Conservation (phyloP, 2,113 vertebrate species). For the Cathartes aura region DNA sequence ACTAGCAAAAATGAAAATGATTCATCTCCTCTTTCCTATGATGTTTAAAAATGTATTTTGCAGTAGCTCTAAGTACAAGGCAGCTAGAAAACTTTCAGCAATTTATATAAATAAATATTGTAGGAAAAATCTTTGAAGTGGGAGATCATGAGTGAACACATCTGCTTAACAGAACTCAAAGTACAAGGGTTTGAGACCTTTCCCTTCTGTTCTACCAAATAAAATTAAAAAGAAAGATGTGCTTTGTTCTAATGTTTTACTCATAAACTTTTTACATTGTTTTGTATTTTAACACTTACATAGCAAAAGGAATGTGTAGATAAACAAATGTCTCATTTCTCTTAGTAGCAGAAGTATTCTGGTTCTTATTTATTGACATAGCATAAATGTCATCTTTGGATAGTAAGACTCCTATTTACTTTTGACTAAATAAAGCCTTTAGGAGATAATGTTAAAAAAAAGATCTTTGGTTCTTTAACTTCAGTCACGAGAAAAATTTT, state of each 20-base stretch:
- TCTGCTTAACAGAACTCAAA: conserved; percentile 42
- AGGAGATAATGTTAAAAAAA: background rate
- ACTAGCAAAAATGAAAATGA: conserved; percentile 14
- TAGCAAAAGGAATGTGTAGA: background rate
- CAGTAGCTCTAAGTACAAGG: conserved; percentile 48
- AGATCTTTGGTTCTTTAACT: background rate
- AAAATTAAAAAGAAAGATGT: background rate
- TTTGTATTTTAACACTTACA: background rate
- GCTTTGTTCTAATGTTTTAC: background rate
- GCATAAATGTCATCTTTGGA: background rate
- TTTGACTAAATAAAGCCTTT: background rate
- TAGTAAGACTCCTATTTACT: background rate
- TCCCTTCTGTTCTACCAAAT: background rate
- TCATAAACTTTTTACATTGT: background rate
- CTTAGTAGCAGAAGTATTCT: background rate
- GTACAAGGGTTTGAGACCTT: conserved; percentile 15
- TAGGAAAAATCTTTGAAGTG: conserved; percentile 53
- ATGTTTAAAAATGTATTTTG: conserved; percentile 57
- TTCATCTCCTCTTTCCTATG: conserved; percentile 58
- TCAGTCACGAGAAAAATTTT: background rate
- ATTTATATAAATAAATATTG: conserved; percentile 28
- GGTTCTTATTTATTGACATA: background rate
- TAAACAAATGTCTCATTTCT: background rate
- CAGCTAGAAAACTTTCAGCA: conserved; percentile 10
- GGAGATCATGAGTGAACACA: conserved; percentile 31